Conservation (phyloP, 2,888 invertebrate species). For the Sylvicola cinctus region DNA sequence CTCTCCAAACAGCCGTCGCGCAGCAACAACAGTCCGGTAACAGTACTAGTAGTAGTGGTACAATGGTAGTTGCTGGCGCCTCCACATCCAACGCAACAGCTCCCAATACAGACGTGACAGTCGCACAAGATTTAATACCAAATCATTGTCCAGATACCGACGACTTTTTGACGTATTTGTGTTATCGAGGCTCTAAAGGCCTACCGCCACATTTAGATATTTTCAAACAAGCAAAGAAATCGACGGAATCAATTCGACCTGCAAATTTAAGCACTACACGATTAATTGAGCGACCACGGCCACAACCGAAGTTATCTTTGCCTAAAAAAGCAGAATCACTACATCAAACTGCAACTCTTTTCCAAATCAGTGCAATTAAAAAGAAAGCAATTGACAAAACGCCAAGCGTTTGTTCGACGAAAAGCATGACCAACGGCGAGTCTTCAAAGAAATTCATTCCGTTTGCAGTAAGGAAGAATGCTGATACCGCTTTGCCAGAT, state of each 20-base stretch:
- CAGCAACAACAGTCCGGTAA: constrained; percentile 8
- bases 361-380: neutral
- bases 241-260: constrained; percentile 22
- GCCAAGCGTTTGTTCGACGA: neutral
- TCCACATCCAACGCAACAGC: constrained; percentile 8
- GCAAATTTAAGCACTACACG: too few relatives aligned
- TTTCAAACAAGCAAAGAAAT: constrained; percentile 26
- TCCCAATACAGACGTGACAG: constrained; percentile 9
- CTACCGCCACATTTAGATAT: constrained; percentile 53
- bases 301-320: too few relatives aligned
- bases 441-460: constrained; percentile 20
- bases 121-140: constrained; percentile 31
- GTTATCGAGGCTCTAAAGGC: constrained; percentile 55
- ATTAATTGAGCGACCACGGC: too few relatives aligned
- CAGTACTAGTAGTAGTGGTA: constrained; percentile 8
- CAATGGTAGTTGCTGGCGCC: constrained; percentile 7
- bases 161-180: constrained; percentile 68
- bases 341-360: too few relatives aligned
- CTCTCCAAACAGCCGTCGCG: constrained; percentile 13
- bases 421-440: too few relatives aligned
- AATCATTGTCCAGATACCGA: constrained; percentile 59
- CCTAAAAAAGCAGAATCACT: too few relatives aligned
- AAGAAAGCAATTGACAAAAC: neutral
- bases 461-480: constrained; percentile 34
- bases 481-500: constrained; percentile 20